Conservation (phyloP, 1,140 invertebrate species). For the Acromyrmex charruanus region DNA sequence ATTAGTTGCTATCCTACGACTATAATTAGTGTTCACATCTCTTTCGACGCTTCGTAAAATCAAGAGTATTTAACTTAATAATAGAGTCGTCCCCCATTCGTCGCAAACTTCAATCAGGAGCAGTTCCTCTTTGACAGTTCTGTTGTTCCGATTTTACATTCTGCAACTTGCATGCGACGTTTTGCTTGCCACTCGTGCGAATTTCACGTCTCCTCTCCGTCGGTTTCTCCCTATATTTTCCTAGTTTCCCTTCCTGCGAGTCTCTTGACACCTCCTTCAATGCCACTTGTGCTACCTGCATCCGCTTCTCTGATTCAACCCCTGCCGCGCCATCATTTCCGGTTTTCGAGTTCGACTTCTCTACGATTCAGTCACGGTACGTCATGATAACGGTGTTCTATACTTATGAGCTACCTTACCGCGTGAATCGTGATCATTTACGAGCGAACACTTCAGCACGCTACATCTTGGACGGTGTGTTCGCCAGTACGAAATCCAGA, state of each 20-base stretch:
- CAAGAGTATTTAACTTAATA: neutral
- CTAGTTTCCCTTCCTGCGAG: neutral
- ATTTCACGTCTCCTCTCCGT: constrained; percentile 7
- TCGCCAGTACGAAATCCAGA: constrained; percentile 12
- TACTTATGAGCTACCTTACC: constrained; percentile 56
- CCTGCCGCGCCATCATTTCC: constrained; percentile 46
- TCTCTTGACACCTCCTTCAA: neutral
- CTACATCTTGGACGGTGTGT: constrained; percentile 28
- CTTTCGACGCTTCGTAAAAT: neutral
- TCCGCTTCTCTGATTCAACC: neutral
- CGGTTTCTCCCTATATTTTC: constrained; percentile 20
- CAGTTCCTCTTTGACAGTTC: neutral
- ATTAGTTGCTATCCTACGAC: neutral
- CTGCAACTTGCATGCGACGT: neutral
- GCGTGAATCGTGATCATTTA: constrained; percentile 72
- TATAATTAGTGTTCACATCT: neutral
- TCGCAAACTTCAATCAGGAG: neutral
- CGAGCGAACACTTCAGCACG: constrained; percentile 58
- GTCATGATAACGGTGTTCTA: constrained; percentile 69
- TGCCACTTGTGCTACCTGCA: neutral
- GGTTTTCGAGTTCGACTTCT: constrained; percentile 44
- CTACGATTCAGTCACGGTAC: constrained; percentile 56
- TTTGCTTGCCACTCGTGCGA: neutral
- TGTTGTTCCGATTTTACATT: neutral
- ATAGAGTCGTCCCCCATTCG: neutral